These are phyloP conservation scores for Leptatherina wallacei DNA, from an alignment of 2,797 vertebrate species.

Conservation along the genomic window DNA sequence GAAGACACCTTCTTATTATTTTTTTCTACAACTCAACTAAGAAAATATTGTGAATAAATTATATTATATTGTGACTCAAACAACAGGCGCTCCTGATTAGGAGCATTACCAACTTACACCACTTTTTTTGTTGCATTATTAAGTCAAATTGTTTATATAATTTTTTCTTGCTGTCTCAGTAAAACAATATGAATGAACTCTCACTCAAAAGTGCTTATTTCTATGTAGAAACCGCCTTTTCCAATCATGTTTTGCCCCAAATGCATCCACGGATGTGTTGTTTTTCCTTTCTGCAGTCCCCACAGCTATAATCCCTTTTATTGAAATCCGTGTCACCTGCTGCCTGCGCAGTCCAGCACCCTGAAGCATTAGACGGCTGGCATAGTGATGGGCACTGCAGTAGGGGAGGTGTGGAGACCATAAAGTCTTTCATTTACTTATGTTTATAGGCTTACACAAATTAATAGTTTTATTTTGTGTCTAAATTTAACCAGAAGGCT, in stretches of 20 bases:
- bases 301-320: slow-evolving; percentile 86
- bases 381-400: slow-evolving; percentile 76
- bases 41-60: background rate
- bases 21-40: background rate
- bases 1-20: background rate
- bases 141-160: background rate
- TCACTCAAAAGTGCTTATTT: background rate
- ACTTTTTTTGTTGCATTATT: slow-evolving; percentile 9
- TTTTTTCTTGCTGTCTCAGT: background rate
- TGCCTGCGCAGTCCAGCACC: slow-evolving; percentile 82
- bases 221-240: slow-evolving; percentile 19
- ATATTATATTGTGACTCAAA: slow-evolving; percentile 1
- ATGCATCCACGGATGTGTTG: slow-evolving; percentile 58
- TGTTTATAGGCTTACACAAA: slow-evolving; percentile 25
- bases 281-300: slow-evolving; percentile 77
- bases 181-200: slow-evolving; percentile 8
- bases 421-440: slow-evolving; percentile 54
- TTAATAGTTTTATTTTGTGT: slow-evolving; percentile 26
- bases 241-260: slow-evolving; percentile 44
- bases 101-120: background rate
- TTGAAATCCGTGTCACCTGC: slow-evolving; percentile 87
- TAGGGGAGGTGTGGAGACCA: slow-evolving; percentile 38
- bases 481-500: slow-evolving; percentile 21
- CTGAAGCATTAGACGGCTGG: slow-evolving; percentile 81
- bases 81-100: slow-evolving; percentile 8